Base-by-base conservation (phyloP, 2,797 vertebrate genomes). In the Poecilia velifera region DNA sequence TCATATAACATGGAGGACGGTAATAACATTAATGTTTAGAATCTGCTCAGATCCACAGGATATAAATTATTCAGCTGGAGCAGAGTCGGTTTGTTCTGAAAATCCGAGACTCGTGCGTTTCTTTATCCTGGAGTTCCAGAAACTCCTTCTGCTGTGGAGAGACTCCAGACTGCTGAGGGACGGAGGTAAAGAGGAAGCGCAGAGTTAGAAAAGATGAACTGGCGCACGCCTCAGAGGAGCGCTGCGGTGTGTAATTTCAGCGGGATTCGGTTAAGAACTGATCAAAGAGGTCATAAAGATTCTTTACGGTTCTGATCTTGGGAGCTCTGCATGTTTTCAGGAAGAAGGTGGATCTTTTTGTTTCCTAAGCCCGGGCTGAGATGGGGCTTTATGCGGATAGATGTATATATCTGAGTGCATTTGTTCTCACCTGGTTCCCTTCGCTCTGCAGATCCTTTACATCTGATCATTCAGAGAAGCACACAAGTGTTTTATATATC, bases 241-340 rank as follows among this genome's bases (percentile, higher is more conserved):
- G 53, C 76, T 45, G 81, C 51, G 66, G 66, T 79, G 76, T 73
- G 78, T 74, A 76, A 81, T 84, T 89, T 89, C 85, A 77, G 76
- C 45, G 84, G 84, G 87, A 89, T 83, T 84, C 79, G 71, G 84
- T 74, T 76, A 45, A 72, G 78, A 41, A 22, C 71, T 78, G 81
- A 88, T 87, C 82, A 59, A 73, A 89, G 71, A 90, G 89, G 86
- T 91, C 86, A 89, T 92, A 91, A 86, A 80, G 83, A 91, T 91
- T 90, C 88, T 34, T 22, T 68, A 47, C 31, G 1, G 80, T 91
- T 86, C 78, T 77, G 87, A 87, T 87, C 83, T 64, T 66, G 36
- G 74, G 84, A 81, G 74, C 81, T 47, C 81, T 80, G 51, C 73
- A 41, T 87, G 83, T 85, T 87, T 81, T 70, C 66, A 39, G 78